Evolutionary conservation across 1,140 invertebrate species (phyloP).

Genomic region (Anthonomus grandis): DNA sequence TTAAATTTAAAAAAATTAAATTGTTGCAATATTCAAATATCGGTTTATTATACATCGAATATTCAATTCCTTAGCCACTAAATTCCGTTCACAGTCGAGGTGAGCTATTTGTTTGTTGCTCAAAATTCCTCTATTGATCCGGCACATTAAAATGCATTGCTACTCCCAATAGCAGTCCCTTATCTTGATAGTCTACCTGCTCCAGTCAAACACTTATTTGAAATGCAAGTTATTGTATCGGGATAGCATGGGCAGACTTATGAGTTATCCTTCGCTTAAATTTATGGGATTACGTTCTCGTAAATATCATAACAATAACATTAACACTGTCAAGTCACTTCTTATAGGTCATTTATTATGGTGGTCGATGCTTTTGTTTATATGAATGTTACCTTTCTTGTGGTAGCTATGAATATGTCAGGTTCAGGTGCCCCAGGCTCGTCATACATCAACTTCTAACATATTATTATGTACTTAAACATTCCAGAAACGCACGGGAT

Average conservation of each 20-base stretch:
- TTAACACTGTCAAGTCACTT: constrained; percentile 18
- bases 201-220: constrained; percentile 14
- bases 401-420: constrained; percentile 11
- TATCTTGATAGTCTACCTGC: constrained; percentile 18
- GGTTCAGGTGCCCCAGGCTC: background rate
- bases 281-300: constrained; percentile 13
- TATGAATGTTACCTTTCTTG: constrained; percentile 6
- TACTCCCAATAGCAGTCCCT: constrained; percentile 9
- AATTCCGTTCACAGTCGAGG: no score
- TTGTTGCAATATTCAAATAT: no score
- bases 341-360: constrained; percentile 18
- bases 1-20: no score
- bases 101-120: no score
- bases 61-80: no score
- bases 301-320: constrained; percentile 28
- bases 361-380: constrained; percentile 19
- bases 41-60: no score
- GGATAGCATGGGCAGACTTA: constrained; percentile 7
- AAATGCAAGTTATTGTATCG: constrained; percentile 14
- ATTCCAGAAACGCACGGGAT: background rate
- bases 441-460: background rate
- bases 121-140: no score
- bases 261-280: constrained; percentile 18
- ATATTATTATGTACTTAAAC: background rate
- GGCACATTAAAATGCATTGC: constrained; percentile 13